A percentile compares a stretch with the other conserved stretches of the same genome.
phyloP scores from a whole-genome alignment of 2,888 invertebrate species.

The Ypsolopha sequella region DNA sequence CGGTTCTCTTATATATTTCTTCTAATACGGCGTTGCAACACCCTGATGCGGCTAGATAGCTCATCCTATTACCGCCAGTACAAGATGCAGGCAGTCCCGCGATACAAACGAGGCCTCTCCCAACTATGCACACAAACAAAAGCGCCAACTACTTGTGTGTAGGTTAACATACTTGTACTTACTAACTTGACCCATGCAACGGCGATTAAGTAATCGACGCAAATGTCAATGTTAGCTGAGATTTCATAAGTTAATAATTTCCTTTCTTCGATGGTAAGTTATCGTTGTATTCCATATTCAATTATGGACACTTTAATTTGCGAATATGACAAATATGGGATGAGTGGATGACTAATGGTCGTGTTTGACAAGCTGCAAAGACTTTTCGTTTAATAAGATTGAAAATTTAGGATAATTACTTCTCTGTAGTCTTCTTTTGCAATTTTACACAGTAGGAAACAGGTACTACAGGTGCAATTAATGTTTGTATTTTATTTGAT shows the following conservation, averaged over 20 bases:
- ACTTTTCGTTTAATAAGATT: too few relatives aligned
- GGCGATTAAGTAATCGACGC: conserved; percentile 36
- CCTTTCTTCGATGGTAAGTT: conserved; percentile 9
- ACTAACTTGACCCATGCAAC: conserved; percentile 32
- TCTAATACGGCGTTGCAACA: conserved; percentile 58
- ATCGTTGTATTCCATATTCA: too few relatives aligned
- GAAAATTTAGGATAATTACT: too few relatives aligned
- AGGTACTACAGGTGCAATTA: too few relatives aligned
- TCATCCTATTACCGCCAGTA: conserved; percentile 31
- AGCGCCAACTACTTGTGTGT: neutral
- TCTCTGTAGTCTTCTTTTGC: too few relatives aligned
- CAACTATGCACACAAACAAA: neutral
- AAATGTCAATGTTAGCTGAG: conserved; percentile 54
- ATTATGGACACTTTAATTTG: too few relatives aligned
- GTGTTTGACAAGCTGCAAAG: too few relatives aligned
- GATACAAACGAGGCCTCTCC: too few relatives aligned
- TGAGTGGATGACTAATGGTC: too few relatives aligned
- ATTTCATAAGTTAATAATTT: conserved; percentile 36
- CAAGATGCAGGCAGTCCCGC: conserved; percentile 5
- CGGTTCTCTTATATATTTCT: conserved; percentile 63
- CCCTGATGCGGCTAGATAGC: conserved; percentile 17
- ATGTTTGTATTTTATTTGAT: too few relatives aligned
- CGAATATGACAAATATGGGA: too few relatives aligned
- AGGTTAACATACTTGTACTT: conserved; percentile 1
- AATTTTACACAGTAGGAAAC: too few relatives aligned